These are phyloP conservation scores for Aldabrachelys gigantea DNA, from an alignment of 2,113 vertebrate species.

Conservation along the genomic window DNA sequence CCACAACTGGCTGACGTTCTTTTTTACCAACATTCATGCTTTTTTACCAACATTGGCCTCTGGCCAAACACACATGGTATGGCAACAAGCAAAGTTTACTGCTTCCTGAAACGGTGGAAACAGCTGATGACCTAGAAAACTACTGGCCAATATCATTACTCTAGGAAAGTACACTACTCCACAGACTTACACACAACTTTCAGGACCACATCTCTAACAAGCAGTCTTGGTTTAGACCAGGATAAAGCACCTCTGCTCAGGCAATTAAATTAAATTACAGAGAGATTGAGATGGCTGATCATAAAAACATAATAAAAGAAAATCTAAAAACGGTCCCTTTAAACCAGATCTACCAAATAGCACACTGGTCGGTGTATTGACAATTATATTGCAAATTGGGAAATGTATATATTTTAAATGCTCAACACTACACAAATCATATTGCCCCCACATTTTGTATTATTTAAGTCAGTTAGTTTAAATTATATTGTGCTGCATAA, in stretches of 20 bases:
- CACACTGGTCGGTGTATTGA: fast-evolving
- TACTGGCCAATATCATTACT: not conserved
- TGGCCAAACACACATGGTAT: not conserved
- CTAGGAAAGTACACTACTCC: not conserved
- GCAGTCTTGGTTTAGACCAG: not conserved
- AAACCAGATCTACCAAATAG: not conserved
- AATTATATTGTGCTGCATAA: not conserved
- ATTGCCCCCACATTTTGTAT: not conserved
- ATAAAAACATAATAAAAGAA: not conserved
- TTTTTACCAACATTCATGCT: not conserved
- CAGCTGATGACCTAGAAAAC: too few relatives aligned
- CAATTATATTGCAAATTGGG: not conserved
- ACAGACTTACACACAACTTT: not conserved
- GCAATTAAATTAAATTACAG: not conserved
- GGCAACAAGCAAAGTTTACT: not conserved
- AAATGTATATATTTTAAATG: not conserved
- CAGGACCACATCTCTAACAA: not conserved
- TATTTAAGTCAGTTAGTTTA: not conserved
- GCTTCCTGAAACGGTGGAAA: too few relatives aligned
- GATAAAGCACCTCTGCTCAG: not conserved
- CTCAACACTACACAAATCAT: not conserved
- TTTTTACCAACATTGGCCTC: not conserved
- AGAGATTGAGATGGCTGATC: not conserved
- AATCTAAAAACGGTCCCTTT: not conserved
- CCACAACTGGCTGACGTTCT: too few relatives aligned